A percentile compares a stretch with the other conserved stretches of the same genome.
Evolutionary conservation across 2,797 vertebrate species (phyloP).

Genomic region (Amblyraja radiata): DNA sequence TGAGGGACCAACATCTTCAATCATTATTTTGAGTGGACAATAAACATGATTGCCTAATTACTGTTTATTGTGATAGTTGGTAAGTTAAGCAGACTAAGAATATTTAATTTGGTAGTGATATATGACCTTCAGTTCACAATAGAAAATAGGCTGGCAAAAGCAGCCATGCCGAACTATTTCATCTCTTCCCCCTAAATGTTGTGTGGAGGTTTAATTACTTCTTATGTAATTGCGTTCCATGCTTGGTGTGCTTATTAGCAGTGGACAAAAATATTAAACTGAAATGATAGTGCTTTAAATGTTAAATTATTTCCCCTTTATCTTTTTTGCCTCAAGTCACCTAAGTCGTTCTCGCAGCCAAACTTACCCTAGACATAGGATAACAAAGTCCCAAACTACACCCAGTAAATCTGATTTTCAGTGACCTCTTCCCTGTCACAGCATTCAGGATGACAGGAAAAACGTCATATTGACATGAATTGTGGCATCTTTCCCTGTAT

Average conservation of each 20-base stretch:
- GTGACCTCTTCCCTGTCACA: neutral
- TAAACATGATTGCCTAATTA: too few relatives aligned
- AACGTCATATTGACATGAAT: neutral
- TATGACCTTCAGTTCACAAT: neutral
- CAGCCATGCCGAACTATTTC: neutral
- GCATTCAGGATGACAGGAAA: neutral
- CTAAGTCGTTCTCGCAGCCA: neutral
- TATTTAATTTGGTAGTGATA: neutral
- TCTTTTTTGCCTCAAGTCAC: neutral
- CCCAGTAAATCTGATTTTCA: neutral
- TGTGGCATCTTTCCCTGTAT: neutral
- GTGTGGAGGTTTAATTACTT: neutral
- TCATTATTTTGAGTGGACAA: too few relatives aligned
- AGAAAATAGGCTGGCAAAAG: neutral
- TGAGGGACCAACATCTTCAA: too few relatives aligned
- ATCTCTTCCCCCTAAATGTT: neutral
- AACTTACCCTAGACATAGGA: neutral
- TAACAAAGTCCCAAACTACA: neutral
- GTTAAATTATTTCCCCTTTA: neutral
- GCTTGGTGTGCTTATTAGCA: neutral
- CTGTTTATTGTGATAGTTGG: neutral
- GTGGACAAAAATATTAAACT: neutral
- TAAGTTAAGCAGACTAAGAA: neutral
- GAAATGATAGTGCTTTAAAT: neutral
- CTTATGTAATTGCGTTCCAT: too few relatives aligned